Evolutionary conservation across 1,140 invertebrate species (phyloP).

Genomic region (Aphelenchoides avenae): DNA sequence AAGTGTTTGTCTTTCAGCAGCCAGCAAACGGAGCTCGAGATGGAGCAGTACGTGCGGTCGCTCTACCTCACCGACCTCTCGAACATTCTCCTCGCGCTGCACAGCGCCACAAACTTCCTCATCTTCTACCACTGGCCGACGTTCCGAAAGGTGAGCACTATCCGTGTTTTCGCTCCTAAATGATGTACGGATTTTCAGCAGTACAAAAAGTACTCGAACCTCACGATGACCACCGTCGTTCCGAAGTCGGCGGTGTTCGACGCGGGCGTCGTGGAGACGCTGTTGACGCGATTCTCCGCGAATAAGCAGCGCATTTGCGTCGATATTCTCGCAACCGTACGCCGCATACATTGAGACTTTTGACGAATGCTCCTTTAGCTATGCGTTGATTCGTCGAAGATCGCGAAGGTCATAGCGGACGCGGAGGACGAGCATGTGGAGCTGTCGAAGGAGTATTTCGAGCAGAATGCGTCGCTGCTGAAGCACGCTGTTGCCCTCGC

Average conservation of each 20-base stretch:
- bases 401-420: conserved; percentile 13
- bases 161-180: too few relatives aligned
- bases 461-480: conserved; percentile 23
- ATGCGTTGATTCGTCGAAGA: conserved; percentile 20
- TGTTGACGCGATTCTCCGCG: conserved; percentile 30
- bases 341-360: too few relatives aligned
- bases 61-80: conserved; percentile 58
- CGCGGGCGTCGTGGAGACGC: conserved; percentile 23
- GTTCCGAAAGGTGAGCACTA: conserved; percentile 17
- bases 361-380: conserved; percentile 25
- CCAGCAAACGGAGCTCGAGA: conserved; percentile 47
- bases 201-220: conserved; percentile 26
- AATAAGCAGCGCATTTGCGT: conserved; percentile 30
- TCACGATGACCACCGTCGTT: conserved; percentile 19
- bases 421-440: background rate
- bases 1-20: conserved; percentile 24
- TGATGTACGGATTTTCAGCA: too few relatives aligned
- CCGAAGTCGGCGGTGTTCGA: conserved; percentile 29
- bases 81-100: conserved; percentile 49
- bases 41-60: conserved; percentile 48
- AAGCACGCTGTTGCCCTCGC: conserved; percentile 25
- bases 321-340: conserved; percentile 33
- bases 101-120: conserved; percentile 53
- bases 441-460: conserved; percentile 13
- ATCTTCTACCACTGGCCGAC: conserved; percentile 56